Conservation (phyloP, 2,113 vertebrate species). For the Marmota monax region DNA sequence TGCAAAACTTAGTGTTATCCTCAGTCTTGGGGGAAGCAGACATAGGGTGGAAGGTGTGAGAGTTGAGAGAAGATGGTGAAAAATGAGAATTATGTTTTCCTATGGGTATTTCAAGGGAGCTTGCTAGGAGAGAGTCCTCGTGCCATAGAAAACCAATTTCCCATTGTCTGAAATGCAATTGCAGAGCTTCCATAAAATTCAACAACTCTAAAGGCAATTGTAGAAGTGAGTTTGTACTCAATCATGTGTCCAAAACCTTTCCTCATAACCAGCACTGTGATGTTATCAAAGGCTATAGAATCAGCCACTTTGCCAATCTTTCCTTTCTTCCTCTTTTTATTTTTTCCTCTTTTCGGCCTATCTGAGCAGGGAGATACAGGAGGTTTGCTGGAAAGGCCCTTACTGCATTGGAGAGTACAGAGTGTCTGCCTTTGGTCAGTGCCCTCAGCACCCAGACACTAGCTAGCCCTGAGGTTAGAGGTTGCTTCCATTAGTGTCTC, state of each 20-base stretch:
- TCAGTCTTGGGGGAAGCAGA: background rate
- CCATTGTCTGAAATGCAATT: background rate
- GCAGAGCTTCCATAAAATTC: background rate
- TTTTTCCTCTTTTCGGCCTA: background rate
- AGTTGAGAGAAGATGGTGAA: background rate
- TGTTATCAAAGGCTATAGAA: background rate
- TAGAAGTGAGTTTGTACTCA: background rate
- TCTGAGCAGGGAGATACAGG: background rate
- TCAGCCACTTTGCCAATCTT: background rate
- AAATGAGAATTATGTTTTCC: background rate
- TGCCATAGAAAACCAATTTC: background rate
- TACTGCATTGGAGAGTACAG: background rate
- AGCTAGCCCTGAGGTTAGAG: too few species aligned
- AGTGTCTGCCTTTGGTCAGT: background rate
- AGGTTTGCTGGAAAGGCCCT: background rate
- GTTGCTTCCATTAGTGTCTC: background rate
- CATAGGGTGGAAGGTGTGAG: background rate
- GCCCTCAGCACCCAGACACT: background rate
- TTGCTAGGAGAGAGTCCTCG: background rate
- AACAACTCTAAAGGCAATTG: background rate
- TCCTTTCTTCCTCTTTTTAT: background rate
- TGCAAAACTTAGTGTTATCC: background rate
- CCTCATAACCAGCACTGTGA: background rate
- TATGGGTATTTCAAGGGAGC: background rate
- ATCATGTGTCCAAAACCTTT: background rate